Conservation (phyloP, 2,888 invertebrate species). For the Icerya purchasi region DNA sequence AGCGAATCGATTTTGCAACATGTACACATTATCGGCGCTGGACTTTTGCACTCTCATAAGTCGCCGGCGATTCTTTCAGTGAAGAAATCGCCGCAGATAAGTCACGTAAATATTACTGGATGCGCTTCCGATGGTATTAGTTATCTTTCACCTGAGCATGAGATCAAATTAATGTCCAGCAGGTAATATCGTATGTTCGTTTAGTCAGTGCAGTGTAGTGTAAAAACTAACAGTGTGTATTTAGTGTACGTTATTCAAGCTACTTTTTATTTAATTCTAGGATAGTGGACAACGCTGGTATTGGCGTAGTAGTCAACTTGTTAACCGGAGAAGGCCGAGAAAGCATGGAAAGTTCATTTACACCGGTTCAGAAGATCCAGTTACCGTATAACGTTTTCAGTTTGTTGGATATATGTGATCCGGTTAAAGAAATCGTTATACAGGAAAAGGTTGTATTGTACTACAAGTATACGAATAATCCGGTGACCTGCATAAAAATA, state of each 20-base stretch:
- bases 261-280: slow-evolving; percentile 22
- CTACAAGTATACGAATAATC: slow-evolving; percentile 89
- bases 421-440: slow-evolving; percentile 71
- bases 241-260: no score
- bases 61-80: slow-evolving; percentile 80
- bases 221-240: no score
- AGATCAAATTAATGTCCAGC: slow-evolving; percentile 47
- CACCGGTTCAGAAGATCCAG: slow-evolving; percentile 55
- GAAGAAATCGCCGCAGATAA: slow-evolving; percentile 59
- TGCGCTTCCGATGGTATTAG: slow-evolving; percentile 84
- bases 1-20: slow-evolving; percentile 57
- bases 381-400: slow-evolving; percentile 84
- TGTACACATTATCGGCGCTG: slow-evolving; percentile 75
- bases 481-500: slow-evolving; percentile 93
- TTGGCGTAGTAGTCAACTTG: slow-evolving; percentile 72
- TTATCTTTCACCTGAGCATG: slow-evolving; percentile 66
- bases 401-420: slow-evolving; percentile 86
- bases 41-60: slow-evolving; percentile 84
- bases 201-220: background rate
- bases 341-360: slow-evolving; percentile 69
- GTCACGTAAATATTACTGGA: slow-evolving; percentile 58
- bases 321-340: slow-evolving; percentile 81
- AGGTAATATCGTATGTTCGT: slow-evolving; percentile 23
- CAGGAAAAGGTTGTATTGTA: slow-evolving; percentile 79
- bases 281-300: slow-evolving; percentile 61